phyloP scores from a whole-genome alignment of 1,140 invertebrate genomes.

The Acromyrmex charruanus region DNA sequence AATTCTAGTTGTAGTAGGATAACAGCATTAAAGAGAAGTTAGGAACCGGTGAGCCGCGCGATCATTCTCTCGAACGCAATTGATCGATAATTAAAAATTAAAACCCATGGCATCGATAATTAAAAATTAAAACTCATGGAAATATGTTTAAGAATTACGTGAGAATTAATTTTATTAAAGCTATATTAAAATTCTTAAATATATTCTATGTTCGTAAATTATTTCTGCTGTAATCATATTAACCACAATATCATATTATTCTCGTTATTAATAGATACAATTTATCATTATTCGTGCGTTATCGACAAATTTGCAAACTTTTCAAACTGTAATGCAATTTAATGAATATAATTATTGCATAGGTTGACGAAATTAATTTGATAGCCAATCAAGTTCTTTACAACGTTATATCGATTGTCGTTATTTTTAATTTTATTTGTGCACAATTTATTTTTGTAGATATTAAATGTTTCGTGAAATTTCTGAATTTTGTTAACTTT shows the following conservation, averaged over 20 bases:
- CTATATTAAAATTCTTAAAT: slow-evolving; percentile 34
- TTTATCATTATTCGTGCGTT: slow-evolving; percentile 43
- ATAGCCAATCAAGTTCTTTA: slow-evolving; percentile 10
- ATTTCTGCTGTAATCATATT: slow-evolving; percentile 45
- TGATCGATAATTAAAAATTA: slow-evolving; percentile 56
- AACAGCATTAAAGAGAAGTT: slow-evolving; percentile 56
- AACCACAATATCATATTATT: slow-evolving; percentile 28
- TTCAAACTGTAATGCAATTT: slow-evolving; percentile 9
- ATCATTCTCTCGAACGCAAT: slow-evolving; percentile 31
- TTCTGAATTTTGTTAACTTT: neutral
- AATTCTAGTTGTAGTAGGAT: slow-evolving; percentile 31
- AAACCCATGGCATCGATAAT: slow-evolving; percentile 3
- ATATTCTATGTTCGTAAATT: neutral
- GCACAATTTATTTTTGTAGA: neutral
- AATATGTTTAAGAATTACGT: slow-evolving; percentile 21
- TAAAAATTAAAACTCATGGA: slow-evolving; percentile 37
- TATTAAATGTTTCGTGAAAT: neutral
- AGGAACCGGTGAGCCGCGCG: slow-evolving; percentile 7
- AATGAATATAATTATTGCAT: slow-evolving; percentile 48
- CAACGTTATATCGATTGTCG: neutral
- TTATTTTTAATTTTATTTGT: neutral
- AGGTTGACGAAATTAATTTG: slow-evolving; percentile 42
- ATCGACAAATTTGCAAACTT: slow-evolving; percentile 28
- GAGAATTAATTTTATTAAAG: neutral
- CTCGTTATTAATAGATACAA: slow-evolving; percentile 23